Evolutionary conservation across 2,888 invertebrate species (phyloP), one percentile per base, ranked within the genome.

Genomic region (Hypomecis atomaria): DNA sequence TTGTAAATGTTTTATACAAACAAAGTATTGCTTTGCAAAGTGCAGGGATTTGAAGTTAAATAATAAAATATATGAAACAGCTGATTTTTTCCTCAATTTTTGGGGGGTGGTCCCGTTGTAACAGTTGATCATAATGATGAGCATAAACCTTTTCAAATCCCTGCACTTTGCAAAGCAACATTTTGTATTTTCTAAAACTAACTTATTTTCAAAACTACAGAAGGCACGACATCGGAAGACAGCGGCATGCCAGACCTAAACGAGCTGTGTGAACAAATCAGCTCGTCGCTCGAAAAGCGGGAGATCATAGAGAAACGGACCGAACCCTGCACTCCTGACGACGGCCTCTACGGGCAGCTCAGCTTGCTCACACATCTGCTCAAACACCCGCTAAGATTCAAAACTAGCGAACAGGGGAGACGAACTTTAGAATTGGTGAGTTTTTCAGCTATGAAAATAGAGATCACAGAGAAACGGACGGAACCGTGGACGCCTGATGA

Each of bases 381-480:
- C 74, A 98, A 98, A 81, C 98, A 98, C 81, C 96, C 97, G 78
- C 96, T 98, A 0, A 94, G 96, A 11, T 98, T 97, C 84, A 98
- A 98, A 85, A 96, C 95, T 47, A 95, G 95, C 5, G 95, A 96
- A 61, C 95, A 95, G 54, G 97, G 97, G 0, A 88, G 85, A n/a
- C 94, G 94, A 76, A 93, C 96, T 7, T 83, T 96, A 5, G 92
- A 94, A 73, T 94, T 95, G 87, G 95, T 94, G 75, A 80, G 79
- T 66, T 40, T 11, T 23, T 23, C 23, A 23, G 23, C 23, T 1
- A 23, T 23, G 23, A 23, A 23, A 23, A 23, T 58, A 36, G 36
- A n/a, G 23, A 44, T 6, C 1, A n/a, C 44, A 44, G 1, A 43
- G 23, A 11, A 7, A 5, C 13, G 13, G 1, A 44, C 13, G 7